A percentile compares a stretch with the other conserved stretches of the same genome.
Conservation (phyloP, 2,113 vertebrate genomes). For the Dasypus novemcinctus region DNA sequence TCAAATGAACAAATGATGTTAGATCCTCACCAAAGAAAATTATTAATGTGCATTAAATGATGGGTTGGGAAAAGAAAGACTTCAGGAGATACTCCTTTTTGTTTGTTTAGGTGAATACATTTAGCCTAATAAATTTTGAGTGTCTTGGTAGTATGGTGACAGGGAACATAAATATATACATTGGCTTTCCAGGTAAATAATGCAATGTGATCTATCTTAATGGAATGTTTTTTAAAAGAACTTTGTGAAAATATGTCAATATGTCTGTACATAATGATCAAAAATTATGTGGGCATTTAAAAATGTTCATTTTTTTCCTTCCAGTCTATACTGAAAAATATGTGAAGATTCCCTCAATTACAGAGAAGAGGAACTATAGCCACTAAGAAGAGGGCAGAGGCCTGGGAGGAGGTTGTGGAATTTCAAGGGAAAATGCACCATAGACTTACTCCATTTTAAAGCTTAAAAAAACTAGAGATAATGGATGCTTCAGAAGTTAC, state of each 20-base stretch:
- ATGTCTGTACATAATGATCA: background rate
- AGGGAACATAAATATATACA: background rate
- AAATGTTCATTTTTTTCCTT: background rate
- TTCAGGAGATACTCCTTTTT: background rate
- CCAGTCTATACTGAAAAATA: background rate
- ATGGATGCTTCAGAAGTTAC: background rate
- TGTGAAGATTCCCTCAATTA: background rate
- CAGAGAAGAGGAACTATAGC: background rate
- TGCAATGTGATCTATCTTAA: background rate
- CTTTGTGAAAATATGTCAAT: background rate
- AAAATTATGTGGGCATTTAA: background rate
- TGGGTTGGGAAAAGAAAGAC: background rate
- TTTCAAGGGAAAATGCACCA: background rate
- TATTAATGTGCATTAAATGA: conserved; percentile 27
- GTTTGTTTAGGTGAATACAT: background rate
- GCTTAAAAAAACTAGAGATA: background rate
- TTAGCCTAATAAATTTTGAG: conserved; percentile 10
- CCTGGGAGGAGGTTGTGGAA: background rate
- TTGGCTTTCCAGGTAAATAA: conserved; percentile 35
- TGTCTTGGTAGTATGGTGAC: background rate
- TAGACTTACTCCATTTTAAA: background rate
- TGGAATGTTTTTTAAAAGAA: background rate
- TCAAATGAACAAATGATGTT: conserved; percentile 37
- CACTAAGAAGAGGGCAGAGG: background rate
- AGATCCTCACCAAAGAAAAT: conserved; percentile 7